Evolutionary conservation across 2,113 vertebrate species (phyloP), one percentile per base, ranked within the genome.

Genomic region (Scolopax mira): DNA sequence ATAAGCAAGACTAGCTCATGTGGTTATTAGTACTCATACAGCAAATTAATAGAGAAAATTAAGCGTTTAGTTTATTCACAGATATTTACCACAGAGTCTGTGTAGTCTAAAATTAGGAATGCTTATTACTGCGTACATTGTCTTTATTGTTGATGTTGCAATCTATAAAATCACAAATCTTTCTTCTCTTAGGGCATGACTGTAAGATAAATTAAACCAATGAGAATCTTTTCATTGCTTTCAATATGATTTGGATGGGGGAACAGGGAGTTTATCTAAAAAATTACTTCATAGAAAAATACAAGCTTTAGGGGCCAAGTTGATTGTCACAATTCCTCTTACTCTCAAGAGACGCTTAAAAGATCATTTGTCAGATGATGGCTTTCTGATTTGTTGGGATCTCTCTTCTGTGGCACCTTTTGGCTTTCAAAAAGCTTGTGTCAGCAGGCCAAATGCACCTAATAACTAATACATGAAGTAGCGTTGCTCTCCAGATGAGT

Each of bases 131-230:
- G 14, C 3, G 0, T 95, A 49, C 65, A 62, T 92, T 95, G 78
- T 90, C 90, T 95, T 90, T 95, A 89, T n/a, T 79, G 89, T 90
- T 67, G 70, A 48, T 51, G 46, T 58, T 90, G 41, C 54, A 92
- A 90, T 93, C 94, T 81, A 90, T 93, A 86, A 89, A 89, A 89
- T 90, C 85, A 92, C 77, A 90, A 92, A 94, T 95, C 86, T 90
- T 67, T 78, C 84, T 93, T 81, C 93, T 95, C 93, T 71, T 87
- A 90, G 78, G 85, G 86, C 85, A 84, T 46, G 79, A 46, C 83
- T 37, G 17, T 81, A 92, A 92, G 86, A 92, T 75, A 73, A 91
- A 92, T 92, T 74, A 85, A 91, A 87, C 86, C 88, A 89, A 81
- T 65, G 72, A 78, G 85, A 69, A 57, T 71, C 8, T 81, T 84